Conservation (phyloP, 2,113 vertebrate genomes). For the Cercocebus atys region DNA sequence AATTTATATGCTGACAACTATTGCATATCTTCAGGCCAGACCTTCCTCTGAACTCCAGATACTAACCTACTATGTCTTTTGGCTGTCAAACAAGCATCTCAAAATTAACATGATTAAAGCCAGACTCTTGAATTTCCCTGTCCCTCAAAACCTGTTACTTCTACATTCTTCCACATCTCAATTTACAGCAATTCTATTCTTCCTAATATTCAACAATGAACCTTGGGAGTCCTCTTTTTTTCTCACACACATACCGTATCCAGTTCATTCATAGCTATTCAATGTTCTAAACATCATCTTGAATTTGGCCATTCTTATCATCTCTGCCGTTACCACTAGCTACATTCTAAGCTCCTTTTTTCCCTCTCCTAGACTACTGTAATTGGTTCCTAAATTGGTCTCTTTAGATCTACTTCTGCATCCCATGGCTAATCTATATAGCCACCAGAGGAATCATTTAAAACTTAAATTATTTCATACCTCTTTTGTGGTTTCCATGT, state of each 20-base stretch:
- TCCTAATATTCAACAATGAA: not conserved
- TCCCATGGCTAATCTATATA: not conserved
- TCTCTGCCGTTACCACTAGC: not conserved
- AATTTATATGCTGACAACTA: conserved; percentile 9
- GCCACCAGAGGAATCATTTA: not conserved
- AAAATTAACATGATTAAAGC: conserved; percentile 8
- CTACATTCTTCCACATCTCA: not conserved
- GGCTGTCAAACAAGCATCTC: not conserved
- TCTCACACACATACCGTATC: not conserved
- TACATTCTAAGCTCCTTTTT: not conserved
- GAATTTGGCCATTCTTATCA: not conserved
- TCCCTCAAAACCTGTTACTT: not conserved
- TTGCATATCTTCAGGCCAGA: not conserved
- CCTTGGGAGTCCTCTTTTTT: not conserved
- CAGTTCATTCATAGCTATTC: not conserved
- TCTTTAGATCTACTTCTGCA: conserved; percentile 1
- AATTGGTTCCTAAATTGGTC: not conserved
- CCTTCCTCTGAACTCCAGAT: not conserved
- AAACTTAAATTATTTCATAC: not conserved
- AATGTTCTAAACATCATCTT: not conserved
- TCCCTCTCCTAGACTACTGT: not conserved
- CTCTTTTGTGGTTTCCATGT: conserved; percentile 1
- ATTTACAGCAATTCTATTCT: not conserved
- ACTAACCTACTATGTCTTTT: not conserved
- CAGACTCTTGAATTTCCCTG: not conserved